Percentiles rank a stretch among this genome's conserved stretches.
These are phyloP conservation scores for Euproctis similis DNA, from an alignment of 2,888 invertebrate species.

Conservation along the genomic window DNA sequence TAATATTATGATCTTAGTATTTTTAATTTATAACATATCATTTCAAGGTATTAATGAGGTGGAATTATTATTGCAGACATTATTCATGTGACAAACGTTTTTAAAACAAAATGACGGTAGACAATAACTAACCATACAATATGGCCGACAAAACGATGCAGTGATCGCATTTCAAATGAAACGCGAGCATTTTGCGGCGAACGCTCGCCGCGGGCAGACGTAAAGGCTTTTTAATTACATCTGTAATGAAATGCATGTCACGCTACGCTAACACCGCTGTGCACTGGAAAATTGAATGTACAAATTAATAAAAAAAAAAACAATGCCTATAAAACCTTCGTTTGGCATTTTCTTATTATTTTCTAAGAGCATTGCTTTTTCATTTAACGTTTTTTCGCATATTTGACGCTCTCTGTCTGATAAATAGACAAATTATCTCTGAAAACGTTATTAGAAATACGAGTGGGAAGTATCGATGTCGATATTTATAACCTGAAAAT, in stretches of 20 bases:
- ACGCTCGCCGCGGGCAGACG: slow-evolving; percentile 29
- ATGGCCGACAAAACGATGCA: slow-evolving; percentile 32
- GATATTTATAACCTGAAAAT: too few relatives aligned
- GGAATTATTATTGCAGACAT: too few relatives aligned
- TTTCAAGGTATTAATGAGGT: too few relatives aligned
- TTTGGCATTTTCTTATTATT: slow-evolving; percentile 19
- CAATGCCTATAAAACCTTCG: slow-evolving; percentile 8
- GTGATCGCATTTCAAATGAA: slow-evolving; percentile 45
- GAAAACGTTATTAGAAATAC: too few relatives aligned
- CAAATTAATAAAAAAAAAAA: slow-evolving; percentile 26
- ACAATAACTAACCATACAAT: slow-evolving; percentile 15
- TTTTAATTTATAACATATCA: too few relatives aligned
- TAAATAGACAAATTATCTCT: too few relatives aligned
- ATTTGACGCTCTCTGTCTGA: too few relatives aligned
- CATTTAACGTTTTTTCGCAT: slow-evolving; percentile 18
- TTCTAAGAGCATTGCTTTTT: slow-evolving; percentile 16
- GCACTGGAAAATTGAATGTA: slow-evolving; percentile 29
- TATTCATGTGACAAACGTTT: too few relatives aligned
- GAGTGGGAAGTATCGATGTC: too few relatives aligned
- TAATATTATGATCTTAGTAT: too few relatives aligned
- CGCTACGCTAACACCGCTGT: slow-evolving; percentile 25
- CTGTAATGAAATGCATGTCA: slow-evolving; percentile 45
- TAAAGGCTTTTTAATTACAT: slow-evolving; percentile 42
- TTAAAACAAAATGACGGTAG: not conserved
- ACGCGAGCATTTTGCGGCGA: slow-evolving; percentile 42